phyloP scores from a whole-genome alignment of 2,797 vertebrate genomes.

The Melopsittacus undulatus region DNA sequence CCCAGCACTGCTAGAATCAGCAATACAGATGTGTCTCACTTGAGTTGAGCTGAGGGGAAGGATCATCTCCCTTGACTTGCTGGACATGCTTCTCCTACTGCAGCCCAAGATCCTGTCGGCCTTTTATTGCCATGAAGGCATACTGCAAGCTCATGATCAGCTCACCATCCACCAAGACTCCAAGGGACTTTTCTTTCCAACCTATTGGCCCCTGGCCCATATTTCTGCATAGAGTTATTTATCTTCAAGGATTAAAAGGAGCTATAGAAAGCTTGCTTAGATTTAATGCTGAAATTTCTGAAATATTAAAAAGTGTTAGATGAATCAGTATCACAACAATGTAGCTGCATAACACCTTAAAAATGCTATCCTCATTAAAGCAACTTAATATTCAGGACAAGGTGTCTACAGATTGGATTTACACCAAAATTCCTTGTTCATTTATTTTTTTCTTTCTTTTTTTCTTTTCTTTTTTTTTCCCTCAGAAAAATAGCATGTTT shows the following conservation, averaged over 20 bases:
- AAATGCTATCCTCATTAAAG: neutral
- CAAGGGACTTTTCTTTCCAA: neutral
- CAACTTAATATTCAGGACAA: neutral
- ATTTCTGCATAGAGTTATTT: accelerated
- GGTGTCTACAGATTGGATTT: neutral
- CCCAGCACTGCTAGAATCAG: neutral
- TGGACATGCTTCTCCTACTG: neutral
- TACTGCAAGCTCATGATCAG: neutral
- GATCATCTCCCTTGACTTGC: neutral
- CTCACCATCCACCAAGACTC: too few relatives aligned
- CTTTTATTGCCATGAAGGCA: neutral
- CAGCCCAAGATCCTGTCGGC: neutral
- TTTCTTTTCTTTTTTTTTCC: too few relatives aligned
- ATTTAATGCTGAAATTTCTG: neutral
- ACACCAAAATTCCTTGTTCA: neutral
- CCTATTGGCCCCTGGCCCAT: neutral
- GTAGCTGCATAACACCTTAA: neutral
- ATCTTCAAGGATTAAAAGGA: neutral
- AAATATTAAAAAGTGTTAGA: neutral
- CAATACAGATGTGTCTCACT: neutral
- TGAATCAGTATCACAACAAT: neutral
- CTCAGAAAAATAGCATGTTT: neutral
- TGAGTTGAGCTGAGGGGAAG: neutral
- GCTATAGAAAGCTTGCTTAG: neutral
- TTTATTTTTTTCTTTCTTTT: neutral